Base-by-base conservation (phyloP, 2,113 vertebrate species). In the Semicossyphus pulcher region DNA sequence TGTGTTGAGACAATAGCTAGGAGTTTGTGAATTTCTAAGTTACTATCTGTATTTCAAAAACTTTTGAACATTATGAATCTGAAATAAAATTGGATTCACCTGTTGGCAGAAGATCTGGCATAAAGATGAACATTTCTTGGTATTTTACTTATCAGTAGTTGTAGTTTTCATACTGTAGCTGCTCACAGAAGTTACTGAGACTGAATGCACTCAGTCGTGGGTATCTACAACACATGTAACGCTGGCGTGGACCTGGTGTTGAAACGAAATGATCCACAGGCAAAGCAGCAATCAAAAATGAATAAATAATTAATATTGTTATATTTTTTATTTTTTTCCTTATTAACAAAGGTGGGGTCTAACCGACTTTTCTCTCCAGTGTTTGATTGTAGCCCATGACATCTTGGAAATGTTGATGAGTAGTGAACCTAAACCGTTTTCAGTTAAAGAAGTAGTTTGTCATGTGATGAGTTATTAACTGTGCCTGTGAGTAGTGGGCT, bases 11-110 rank as follows among this genome's bases (percentile, higher is more conserved):
- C 59, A 63, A 54, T 81, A 84, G 72, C 49, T 86, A 15, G 37
- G 54, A 84, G 57, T 81, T 79, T 80, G 68, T 88, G 77, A 21
- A 64, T 86, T 89, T 90, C 65, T 87, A 78, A 84, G 83, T 88
- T 83, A 83, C 76, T 60, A 44, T 84, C 59, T 80, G 69, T 86
- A 58, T 89, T 78, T 86, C 56, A 79, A 80, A 62, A 80, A 80
- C 49, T 61, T 75, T 80, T 74, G 81, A 86, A 88, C 78, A 82
- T 52, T 61, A 76, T 63, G 44, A 67, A 52, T 86, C 73, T 44
- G 56, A 78, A 77, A 73, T n/a, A 67, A 76, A 82, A 81, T 52
- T 52, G n/a, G 34, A 86, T 69, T 65, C 32, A 66, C 53, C 31
- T 34, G 54, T 66, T 57, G 44, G 66, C 67, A 36, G 53, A 49